phyloP scores from a whole-genome alignment of 2,797 vertebrate genomes.

The Cygnus olor region DNA sequence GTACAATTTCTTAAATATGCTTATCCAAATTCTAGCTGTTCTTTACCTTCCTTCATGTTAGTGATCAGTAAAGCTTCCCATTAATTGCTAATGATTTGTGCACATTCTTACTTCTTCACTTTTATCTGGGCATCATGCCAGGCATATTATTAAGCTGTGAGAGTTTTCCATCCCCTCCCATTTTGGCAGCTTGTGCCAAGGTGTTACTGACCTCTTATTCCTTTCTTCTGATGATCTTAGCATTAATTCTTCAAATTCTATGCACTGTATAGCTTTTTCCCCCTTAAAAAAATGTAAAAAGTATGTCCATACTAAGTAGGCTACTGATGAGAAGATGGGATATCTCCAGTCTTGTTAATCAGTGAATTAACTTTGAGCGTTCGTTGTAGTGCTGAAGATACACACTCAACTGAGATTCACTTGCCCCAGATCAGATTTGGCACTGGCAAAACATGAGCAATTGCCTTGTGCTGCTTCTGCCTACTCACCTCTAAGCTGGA shows the following conservation, averaged over 20 bases:
- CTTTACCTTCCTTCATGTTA: not conserved
- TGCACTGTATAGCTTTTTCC: not conserved
- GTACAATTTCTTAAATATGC: not conserved
- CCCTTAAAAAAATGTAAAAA: not conserved
- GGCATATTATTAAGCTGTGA: not conserved
- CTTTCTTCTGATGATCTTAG: slow-evolving; percentile 1
- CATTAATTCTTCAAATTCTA: not conserved
- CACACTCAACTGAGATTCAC: not conserved
- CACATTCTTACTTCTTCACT: not conserved
- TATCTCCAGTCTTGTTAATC: slow-evolving; percentile 1
- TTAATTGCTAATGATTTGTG: not conserved
- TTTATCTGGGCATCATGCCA: slow-evolving; percentile 19
- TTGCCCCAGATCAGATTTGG: not conserved
- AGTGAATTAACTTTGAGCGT: slow-evolving; percentile 26
- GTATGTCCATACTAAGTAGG: not conserved
- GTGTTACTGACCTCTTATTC: not conserved
- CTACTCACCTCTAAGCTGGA: not conserved
- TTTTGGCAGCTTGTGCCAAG: not conserved
- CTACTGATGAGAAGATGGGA: not conserved
- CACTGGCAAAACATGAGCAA: not conserved
- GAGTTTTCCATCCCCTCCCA: not conserved
- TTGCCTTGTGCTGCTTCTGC: not conserved
- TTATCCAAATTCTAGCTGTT: not conserved
- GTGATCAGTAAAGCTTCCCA: not conserved
- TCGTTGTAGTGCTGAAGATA: not conserved